Evolutionary conservation across 1,140 invertebrate species (phyloP).

Genomic region (Steinernema khuongi): DNA sequence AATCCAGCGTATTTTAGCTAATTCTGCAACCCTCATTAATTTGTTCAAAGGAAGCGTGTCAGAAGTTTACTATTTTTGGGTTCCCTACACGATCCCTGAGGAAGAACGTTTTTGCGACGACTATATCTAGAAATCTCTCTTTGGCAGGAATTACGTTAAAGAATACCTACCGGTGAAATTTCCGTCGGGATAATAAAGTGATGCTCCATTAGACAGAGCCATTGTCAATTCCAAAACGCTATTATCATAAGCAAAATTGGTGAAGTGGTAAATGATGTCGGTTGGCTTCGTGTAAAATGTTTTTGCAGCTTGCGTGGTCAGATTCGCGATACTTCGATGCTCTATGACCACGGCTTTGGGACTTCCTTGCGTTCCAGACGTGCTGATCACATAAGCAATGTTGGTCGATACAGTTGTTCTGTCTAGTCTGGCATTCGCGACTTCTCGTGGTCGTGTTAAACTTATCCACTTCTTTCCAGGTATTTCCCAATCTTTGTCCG

Average conservation of each 20-base stretch:
- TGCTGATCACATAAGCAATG: constrained; percentile 33
- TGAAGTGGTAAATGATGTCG: constrained; percentile 35
- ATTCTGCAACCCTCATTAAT: too few relatives aligned
- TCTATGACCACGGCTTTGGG: constrained; percentile 31
- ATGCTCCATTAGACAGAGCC: constrained; percentile 15
- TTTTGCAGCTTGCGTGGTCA: constrained; percentile 12
- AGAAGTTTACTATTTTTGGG: too few relatives aligned
- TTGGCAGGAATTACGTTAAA: not conserved
- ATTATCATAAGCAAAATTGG: constrained; percentile 37
- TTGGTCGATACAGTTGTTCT: not conserved
- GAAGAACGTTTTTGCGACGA: too few relatives aligned
- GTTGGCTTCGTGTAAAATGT: not conserved
- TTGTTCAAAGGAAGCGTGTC: too few relatives aligned
- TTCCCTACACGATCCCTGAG: too few relatives aligned
- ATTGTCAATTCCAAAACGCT: constrained; percentile 37
- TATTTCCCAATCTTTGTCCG: not conserved
- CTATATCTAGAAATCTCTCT: too few relatives aligned
- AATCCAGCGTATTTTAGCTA: too few relatives aligned
- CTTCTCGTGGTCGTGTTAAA: not conserved
- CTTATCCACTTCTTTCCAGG: not conserved
- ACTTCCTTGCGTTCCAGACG: constrained; percentile 36
- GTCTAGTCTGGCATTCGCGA: not conserved
- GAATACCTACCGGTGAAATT: constrained; percentile 24
- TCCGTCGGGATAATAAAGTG: constrained; percentile 16
- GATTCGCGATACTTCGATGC: constrained; percentile 25